Evolutionary conservation across 2,888 invertebrate species (phyloP).

Genomic region (Germaria angustata): DNA sequence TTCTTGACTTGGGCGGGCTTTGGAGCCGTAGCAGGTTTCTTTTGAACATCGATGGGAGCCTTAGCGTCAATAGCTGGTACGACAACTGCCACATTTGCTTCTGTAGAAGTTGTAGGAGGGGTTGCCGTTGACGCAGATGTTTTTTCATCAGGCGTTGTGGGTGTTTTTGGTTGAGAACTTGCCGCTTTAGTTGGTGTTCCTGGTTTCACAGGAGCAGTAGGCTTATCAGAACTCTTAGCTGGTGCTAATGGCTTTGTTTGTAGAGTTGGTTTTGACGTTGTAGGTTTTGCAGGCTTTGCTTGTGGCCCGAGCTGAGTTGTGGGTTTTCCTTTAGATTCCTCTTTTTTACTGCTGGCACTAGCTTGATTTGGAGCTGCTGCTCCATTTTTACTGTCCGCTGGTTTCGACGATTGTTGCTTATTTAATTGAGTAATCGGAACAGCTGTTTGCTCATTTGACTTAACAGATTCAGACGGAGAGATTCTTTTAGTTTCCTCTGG

Average conservation of each 20-base stretch:
- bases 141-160: slow-evolving; percentile 14
- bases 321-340: slow-evolving; percentile 31
- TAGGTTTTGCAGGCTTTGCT: slow-evolving; percentile 31
- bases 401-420: slow-evolving; percentile 31
- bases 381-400: slow-evolving; percentile 6
- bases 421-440: neutral
- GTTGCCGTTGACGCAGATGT: slow-evolving; percentile 7
- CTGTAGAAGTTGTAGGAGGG: slow-evolving; percentile 32
- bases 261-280: slow-evolving; percentile 28
- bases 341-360: slow-evolving; percentile 31
- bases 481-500: neutral
- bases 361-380: neutral
- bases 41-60: slow-evolving; percentile 2
- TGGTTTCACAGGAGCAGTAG: slow-evolving; percentile 3
- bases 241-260: neutral
- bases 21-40: slow-evolving; percentile 85
- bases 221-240: slow-evolving; percentile 43
- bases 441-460: neutral
- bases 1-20: slow-evolving; percentile 92
- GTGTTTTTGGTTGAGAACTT: slow-evolving; percentile 44
- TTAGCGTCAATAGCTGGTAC: slow-evolving; percentile 19
- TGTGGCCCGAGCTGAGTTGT: slow-evolving; percentile 8
- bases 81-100: neutral
- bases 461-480: neutral
- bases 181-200: slow-evolving; percentile 38